These are phyloP conservation scores for Siniperca knerii DNA, from an alignment of 2,113 vertebrate species.

Conservation along the genomic window DNA sequence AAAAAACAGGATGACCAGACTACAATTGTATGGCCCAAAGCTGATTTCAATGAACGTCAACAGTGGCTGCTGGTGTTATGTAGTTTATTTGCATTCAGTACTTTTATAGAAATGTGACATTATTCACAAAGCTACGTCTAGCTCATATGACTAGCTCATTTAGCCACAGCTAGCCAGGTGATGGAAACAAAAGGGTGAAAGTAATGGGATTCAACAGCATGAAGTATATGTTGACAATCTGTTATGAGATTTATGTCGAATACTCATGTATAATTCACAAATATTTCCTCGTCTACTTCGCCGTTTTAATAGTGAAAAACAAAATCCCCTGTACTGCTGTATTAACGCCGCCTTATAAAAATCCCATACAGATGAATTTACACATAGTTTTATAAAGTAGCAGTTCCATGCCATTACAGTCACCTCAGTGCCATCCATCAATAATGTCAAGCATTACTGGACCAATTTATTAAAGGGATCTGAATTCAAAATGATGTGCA, in stretches of 20 bases:
- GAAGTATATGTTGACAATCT: background rate
- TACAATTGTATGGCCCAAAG: background rate
- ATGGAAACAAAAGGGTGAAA: background rate
- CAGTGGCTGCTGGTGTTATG: background rate
- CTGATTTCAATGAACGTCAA: background rate
- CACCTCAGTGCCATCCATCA: conserved; percentile 62
- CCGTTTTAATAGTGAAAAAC: background rate
- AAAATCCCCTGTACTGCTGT: too few relatives aligned
- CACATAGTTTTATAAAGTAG: conserved; percentile 31
- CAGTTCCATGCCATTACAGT: conserved; percentile 35
- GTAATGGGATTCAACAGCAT: background rate
- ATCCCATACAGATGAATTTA: background rate
- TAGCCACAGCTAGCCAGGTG: background rate
- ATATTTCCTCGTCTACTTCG: background rate
- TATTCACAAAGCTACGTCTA: background rate
- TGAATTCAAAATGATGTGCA: conserved; percentile 49
- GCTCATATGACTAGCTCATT: background rate
- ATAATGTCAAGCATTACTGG: conserved; percentile 46
- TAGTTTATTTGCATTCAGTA: background rate
- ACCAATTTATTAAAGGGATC: conserved; percentile 67
- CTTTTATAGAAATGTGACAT: too few relatives aligned
- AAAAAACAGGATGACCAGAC: background rate
- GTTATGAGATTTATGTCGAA: background rate
- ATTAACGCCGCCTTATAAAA: conserved; percentile 3
- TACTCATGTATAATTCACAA: conserved; percentile 16